Base-by-base conservation (phyloP, 2,888 invertebrate species). In the Amphiduros pacificus region DNA sequence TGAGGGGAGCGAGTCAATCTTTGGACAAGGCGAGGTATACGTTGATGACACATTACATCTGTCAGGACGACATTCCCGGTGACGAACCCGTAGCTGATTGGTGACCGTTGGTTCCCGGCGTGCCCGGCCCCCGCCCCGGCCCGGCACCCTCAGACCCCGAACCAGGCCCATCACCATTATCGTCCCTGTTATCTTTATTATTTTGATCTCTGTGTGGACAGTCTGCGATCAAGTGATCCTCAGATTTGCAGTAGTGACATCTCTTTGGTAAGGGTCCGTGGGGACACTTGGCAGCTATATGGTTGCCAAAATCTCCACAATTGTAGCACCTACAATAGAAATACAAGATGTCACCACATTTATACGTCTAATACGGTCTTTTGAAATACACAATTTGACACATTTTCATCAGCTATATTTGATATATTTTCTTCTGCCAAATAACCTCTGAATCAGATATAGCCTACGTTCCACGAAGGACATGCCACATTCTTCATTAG, bases 251-350 rank as follows among this genome's bases (percentile, higher is more conserved):
- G 80, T 89, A 88, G 84, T 94, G 93, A 84, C 94, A 94, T 75
- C 91, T 87, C 85, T 94, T 94, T 74, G 93, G 93, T 84, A 92
- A 90, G 56, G 93, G 93, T 17, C 92, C 93, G 79, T 91, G 86
- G 68, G 89, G 88, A 83, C 94, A 94, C 81, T 93, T 93, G 36
- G 92, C 90, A 32, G 94, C 94, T 77, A 94, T 90, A 84, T 94
- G 94, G 83, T 93, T 93, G 54, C 92, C 91, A 79, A 93, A 93
- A 82, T 93, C 92, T 3, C 94, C 93, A 77, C 94, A 94, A 82
- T 94, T 94, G 83, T 93, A 94, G 85, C 94, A 94, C 79, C 92
- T 91, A 81, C 3, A 70, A 72, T 57, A 55, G 27, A 53, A 62
- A 61, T 9, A 62, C 17, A 36, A 14, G 11, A n/a, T n/a, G n/a